Percentiles rank a stretch among this genome's conserved stretches.
Conservation (phyloP, 2,113 vertebrate genomes). For the Cnemophilus loriae region DNA sequence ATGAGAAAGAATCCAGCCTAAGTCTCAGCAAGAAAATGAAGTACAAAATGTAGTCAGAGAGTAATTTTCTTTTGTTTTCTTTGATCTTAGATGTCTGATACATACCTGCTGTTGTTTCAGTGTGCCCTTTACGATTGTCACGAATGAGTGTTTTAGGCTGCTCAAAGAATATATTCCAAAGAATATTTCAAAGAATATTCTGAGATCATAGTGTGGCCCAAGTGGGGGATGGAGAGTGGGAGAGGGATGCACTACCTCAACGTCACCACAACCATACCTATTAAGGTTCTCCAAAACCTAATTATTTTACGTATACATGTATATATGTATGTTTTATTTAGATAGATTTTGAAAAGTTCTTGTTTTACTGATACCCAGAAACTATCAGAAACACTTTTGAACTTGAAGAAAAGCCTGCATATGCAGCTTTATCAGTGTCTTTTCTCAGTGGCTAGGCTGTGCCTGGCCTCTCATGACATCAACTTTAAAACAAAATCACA, state of each 20-base stretch:
- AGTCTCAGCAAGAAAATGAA: neutral
- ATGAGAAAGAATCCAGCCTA: neutral
- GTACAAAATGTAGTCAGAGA: neutral
- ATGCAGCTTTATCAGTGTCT: neutral
- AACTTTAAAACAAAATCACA: neutral
- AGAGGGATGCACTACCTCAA: neutral
- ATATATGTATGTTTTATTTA: neutral
- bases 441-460: neutral
- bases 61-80: neutral
- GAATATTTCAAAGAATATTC: neutral
- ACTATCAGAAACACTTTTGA: neutral
- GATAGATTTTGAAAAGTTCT: neutral
- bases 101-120: neutral
- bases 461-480: neutral
- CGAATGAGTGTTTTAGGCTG: neutral
- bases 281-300: neutral
- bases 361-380: neutral
- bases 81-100: neutral
- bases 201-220: neutral
- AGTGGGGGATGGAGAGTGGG: accelerated
- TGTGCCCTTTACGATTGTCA: accelerated
- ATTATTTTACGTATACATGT: neutral
- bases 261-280: neutral
- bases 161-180: neutral
- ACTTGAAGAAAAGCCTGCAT: neutral